Percentiles rank a stretch among this genome's conserved stretches.
Conservation (phyloP, 2,113 vertebrate genomes). For the Propithecus coquereli region DNA sequence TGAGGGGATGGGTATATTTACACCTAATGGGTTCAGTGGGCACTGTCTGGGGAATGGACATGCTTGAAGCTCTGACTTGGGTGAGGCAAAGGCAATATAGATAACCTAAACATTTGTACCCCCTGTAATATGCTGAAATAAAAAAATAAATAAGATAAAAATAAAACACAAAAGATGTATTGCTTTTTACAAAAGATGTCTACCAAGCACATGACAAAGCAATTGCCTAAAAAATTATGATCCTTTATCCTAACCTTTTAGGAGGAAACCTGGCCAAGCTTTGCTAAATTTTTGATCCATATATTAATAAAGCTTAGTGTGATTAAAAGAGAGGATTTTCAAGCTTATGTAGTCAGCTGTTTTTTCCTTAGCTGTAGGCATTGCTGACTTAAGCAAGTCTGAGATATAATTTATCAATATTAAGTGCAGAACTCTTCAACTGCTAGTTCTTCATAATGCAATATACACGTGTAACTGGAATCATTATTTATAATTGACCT, state of each 20-base stretch:
- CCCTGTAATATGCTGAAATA: too few species aligned
- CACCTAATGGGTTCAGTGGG: too few species aligned
- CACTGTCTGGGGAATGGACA: too few species aligned
- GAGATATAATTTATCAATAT: slow-evolving; percentile 63
- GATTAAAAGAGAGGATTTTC: slow-evolving; percentile 43
- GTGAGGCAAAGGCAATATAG: too few species aligned
- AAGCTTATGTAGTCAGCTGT: slow-evolving; percentile 2
- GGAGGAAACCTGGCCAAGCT: background rate
- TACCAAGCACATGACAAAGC: background rate
- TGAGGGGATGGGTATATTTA: too few species aligned
- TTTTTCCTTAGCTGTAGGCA: slow-evolving; percentile 30
- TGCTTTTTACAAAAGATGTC: background rate
- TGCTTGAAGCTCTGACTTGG: too few species aligned
- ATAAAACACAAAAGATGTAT: background rate
- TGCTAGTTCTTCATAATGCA: background rate
- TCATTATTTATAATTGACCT: slow-evolving; percentile 51
- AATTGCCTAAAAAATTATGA: background rate
- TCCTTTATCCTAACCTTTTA: background rate
- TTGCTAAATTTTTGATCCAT: background rate
- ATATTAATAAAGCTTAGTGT: slow-evolving; percentile 51
- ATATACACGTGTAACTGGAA: slow-evolving; percentile 36
- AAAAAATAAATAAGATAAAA: too few species aligned
- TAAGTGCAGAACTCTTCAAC: slow-evolving; percentile 43
- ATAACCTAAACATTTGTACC: too few species aligned
- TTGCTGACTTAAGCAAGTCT: slow-evolving; percentile 50